A percentile compares a stretch with the other conserved stretches of the same genome.
Evolutionary conservation across 2,797 vertebrate genomes (phyloP).

Genomic region (Leuciscus waleckii): DNA sequence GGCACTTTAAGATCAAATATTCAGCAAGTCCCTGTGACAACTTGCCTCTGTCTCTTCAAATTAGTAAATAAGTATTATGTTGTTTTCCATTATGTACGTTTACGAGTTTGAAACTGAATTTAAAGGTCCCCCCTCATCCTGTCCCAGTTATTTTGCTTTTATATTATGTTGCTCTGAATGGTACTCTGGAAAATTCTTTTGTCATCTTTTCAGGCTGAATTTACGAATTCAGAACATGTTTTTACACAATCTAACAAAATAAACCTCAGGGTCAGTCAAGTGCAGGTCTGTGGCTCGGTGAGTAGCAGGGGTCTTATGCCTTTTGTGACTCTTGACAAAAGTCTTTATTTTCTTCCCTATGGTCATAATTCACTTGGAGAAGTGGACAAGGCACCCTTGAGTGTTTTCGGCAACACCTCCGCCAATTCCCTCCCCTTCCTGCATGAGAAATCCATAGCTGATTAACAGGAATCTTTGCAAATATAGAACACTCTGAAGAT

Average conservation of each 20-base stretch:
- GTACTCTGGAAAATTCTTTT: not conserved
- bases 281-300: no score
- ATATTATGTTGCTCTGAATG: no score
- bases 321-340: slow-evolving; percentile 19
- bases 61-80: not conserved
- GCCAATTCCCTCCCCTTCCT: slow-evolving; percentile 4
- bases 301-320: not conserved
- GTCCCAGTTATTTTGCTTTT: no score
- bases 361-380: not conserved
- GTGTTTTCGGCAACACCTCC: not conserved
- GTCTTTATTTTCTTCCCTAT: slow-evolving; percentile 2
- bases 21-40: not conserved
- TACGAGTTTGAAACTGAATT: not conserved
- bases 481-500: slow-evolving; percentile 45
- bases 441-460: slow-evolving; percentile 41
- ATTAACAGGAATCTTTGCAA: slow-evolving; percentile 60
- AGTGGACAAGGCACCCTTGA: slow-evolving; percentile 27
- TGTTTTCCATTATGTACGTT: not conserved
- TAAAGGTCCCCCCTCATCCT: not conserved
- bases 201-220: slow-evolving; percentile 9
- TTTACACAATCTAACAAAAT: slow-evolving; percentile 17
- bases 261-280: slow-evolving; percentile 13
- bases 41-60: not conserved
- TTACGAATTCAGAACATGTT: not conserved
- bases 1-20: no score